These are phyloP conservation scores for Centroberyx gerrardi DNA, from an alignment of 2,797 vertebrate species.

Conservation along the genomic window DNA sequence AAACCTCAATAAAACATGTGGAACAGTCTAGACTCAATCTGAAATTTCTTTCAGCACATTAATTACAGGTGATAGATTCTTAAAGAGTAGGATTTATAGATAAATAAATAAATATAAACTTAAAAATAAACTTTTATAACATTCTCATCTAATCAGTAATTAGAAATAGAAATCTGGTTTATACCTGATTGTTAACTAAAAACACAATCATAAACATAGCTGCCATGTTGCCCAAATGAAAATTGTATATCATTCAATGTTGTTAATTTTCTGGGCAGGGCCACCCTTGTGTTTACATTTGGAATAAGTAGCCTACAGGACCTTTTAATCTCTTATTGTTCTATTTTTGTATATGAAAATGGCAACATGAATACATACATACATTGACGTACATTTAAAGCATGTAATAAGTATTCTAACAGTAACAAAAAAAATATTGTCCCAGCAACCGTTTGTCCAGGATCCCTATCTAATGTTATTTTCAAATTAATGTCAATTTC, in stretches of 20 bases:
- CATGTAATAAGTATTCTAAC: not conserved
- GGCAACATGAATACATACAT: constrained; percentile 45
- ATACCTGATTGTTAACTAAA: not conserved
- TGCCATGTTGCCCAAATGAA: constrained; percentile 51
- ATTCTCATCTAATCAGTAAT: constrained; percentile 9
- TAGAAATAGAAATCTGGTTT: constrained; percentile 36
- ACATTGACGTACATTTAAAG: constrained; percentile 14
- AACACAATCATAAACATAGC: constrained; percentile 59
- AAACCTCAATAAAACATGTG: not conserved
- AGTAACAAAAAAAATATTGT: constrained; percentile 2
- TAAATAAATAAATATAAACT: not conserved
- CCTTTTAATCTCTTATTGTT: not conserved
- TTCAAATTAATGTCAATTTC: constrained; percentile 26
- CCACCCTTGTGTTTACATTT: not conserved
- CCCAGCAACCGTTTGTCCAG: not conserved
- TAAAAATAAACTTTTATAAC: not conserved
- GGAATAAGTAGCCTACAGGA: not conserved
- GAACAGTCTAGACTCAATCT: constrained; percentile 14
- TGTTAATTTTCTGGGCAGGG: constrained; percentile 1
- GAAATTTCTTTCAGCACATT: not conserved
- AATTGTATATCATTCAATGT: constrained; percentile 1
- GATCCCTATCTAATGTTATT: constrained; percentile 17
- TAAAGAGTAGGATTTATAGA: not conserved
- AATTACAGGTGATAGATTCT: not conserved
- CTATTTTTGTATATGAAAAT: constrained; percentile 33